Base-by-base conservation (phyloP, 2,113 vertebrate genomes). In the Todiramphus chloris region DNA sequence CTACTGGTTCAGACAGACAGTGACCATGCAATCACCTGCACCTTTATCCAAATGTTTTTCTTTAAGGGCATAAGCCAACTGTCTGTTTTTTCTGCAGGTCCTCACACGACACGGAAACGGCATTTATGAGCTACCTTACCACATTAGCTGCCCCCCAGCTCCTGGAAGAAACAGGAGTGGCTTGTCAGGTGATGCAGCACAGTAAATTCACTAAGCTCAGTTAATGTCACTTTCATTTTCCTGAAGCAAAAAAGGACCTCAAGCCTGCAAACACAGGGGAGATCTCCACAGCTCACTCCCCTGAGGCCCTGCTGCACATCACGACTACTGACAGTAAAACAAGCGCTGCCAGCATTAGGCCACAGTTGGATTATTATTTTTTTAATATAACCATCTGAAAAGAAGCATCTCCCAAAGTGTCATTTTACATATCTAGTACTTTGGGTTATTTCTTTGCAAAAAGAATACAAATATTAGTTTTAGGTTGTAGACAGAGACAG, bases 21-120 rank as follows among this genome's bases (percentile, higher is more conserved):
- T 50, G 84, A 82, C 92, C 79, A 69, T 3, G 20, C 72, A 88
- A 78, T 92, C 83, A 92, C 58, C 83, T 68, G 67, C 18, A 30
- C 59, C 37, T 83, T 95, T 93, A 96, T 95, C 95, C 94, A 73
- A 77, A 86, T 92, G 67, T 87, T 93, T 96, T 94, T 90, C 93
- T 91, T 95, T 87, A 89, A 84, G 66, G 73, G 84, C 88, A 92
- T 79, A 96, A 80, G 77, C 63, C 85, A 69, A 75, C 33, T 12
- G 58, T 16, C 66, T 89, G 76, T 72, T 95, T 93, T 94, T 87
- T 83, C 70, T 89, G 69, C 67, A 84, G 91, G 94, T 91, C 62
- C 68, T 91, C 81, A 66, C 69, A 76, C 75, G 77, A 96, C 48
- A 43, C 12, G 27, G 73, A 89, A 94, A 86, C 11, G 2, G 58